These are phyloP conservation scores for Rynchops niger DNA, from an alignment of 2,113 vertebrate genomes.

Conservation along the genomic window DNA sequence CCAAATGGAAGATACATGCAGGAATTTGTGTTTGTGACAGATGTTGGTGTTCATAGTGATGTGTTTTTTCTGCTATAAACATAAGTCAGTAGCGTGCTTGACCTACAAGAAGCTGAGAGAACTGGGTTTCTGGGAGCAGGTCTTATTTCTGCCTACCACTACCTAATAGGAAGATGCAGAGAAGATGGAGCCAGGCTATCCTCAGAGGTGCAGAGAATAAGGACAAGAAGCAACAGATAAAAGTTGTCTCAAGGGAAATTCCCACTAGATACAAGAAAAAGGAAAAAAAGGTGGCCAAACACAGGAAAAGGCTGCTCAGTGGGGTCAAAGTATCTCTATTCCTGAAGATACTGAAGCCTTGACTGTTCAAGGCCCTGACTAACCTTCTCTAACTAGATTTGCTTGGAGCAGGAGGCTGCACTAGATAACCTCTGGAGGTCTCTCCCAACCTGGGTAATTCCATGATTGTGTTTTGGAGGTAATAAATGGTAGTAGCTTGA, in stretches of 20 bases:
- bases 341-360: neutral
- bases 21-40: neutral
- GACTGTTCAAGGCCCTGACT: neutral
- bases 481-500: neutral
- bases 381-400: neutral
- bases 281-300: neutral
- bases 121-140: neutral
- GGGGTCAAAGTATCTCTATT: neutral
- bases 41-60: neutral
- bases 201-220: neutral
- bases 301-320: neutral
- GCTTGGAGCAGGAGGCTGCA: neutral
- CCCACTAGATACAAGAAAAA: neutral
- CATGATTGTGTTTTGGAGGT: neutral
- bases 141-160: neutral
- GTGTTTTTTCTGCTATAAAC: neutral
- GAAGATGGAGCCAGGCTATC: neutral
- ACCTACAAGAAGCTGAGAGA: neutral
- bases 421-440: neutral
- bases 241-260: neutral
- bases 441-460: neutral
- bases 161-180: neutral
- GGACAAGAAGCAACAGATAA: neutral
- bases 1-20: neutral
- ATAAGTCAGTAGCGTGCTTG: neutral